A percentile compares a stretch with the other conserved stretches of the same genome.
phyloP scores from a whole-genome alignment of 2,797 vertebrate species.

The Apogon talboti region DNA sequence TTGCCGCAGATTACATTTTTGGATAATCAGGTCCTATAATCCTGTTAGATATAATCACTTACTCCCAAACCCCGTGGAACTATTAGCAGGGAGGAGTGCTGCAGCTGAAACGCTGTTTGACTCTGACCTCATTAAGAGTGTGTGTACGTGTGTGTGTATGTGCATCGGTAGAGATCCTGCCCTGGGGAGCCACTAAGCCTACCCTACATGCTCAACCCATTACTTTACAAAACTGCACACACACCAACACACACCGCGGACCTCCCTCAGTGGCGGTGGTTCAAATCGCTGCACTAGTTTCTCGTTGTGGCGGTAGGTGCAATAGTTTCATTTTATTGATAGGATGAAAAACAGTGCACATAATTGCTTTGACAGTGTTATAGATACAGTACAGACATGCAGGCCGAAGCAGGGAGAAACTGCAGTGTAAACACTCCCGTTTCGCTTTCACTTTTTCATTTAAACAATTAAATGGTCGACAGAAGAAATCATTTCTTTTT shows the following conservation, averaged over 20 bases:
- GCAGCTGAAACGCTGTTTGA: conserved; percentile 75
- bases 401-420: conserved; percentile 43
- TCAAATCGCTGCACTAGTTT: conserved; percentile 63
- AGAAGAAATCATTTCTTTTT: conserved; percentile 19
- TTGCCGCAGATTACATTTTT: conserved; percentile 73
- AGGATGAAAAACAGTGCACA: conserved; percentile 58
- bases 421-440: conserved; percentile 38
- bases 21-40: conserved; percentile 76
- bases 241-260: conserved; percentile 57
- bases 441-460: conserved; percentile 31
- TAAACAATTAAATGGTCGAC: conserved; percentile 10
- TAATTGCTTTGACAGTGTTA: conserved; percentile 66
- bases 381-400: conserved; percentile 56
- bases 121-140: conserved; percentile 81
- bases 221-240: conserved; percentile 77
- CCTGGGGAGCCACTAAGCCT: conserved; percentile 77
- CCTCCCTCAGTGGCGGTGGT: conserved; percentile 63
- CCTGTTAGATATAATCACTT: conserved; percentile 80
- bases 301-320: conserved; percentile 60
- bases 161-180: conserved; percentile 73
- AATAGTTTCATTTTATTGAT: conserved; percentile 69
- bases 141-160: conserved; percentile 29
- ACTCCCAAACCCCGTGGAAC: conserved; percentile 75
- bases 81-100: conserved; percentile 75
- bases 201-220: conserved; percentile 78